Conservation (phyloP, 2,888 invertebrate species). For the Tholera decimalis region DNA sequence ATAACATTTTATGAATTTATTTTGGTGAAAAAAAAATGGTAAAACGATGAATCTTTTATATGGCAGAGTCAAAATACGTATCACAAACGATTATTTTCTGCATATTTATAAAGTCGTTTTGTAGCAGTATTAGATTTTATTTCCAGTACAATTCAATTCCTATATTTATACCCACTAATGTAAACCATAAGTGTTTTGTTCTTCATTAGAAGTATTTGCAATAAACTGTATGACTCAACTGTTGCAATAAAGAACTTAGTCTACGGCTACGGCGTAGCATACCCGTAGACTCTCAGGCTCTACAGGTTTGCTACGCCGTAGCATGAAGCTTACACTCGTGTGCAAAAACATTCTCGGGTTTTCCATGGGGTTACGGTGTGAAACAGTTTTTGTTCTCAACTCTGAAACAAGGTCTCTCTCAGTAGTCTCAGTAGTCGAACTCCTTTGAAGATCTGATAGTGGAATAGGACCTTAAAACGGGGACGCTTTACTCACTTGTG, state of each 20-base stretch:
- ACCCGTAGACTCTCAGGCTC: conserved; percentile 12
- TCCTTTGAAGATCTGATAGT: neutral
- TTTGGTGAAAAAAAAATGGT: neutral
- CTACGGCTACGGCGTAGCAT: conserved; percentile 36
- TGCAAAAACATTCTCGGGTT: neutral
- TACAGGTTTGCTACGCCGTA: conserved; percentile 42
- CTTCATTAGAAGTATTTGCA: conserved; percentile 1
- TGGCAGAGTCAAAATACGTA: neutral
- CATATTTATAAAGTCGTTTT: no score
- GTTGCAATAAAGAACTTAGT: conserved; percentile 2
- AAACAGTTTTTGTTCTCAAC: neutral
- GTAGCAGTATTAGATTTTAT: neutral
- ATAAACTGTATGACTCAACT: conserved; percentile 24
- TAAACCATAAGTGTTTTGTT: conserved; percentile 13
- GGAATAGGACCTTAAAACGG: neutral
- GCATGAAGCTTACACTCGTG: conserved; percentile 14
- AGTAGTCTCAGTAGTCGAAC: no score
- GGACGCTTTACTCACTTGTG: neutral
- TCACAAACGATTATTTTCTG: no score
- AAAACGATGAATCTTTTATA: neutral
- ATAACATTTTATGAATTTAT: neutral
- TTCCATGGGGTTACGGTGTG: neutral
- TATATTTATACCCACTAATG: neutral
- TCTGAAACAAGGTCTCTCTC: no score
- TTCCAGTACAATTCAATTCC: conserved; percentile 10